Conservation (phyloP, 2,113 vertebrate species). For the Myanophis thanlyinensis region DNA sequence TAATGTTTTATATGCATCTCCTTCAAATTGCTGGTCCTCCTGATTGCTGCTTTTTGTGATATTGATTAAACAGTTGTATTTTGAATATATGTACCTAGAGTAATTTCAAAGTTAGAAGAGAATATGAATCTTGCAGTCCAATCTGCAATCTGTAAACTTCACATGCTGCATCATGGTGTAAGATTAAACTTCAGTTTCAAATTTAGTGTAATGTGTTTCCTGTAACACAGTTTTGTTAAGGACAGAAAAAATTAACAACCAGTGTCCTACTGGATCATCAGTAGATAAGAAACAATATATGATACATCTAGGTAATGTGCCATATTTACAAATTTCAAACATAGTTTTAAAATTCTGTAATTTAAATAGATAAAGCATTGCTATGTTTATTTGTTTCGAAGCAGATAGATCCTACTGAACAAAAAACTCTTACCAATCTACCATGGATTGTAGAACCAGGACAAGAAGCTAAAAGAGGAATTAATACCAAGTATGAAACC, state of each 20-base stretch:
- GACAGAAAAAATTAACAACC: neutral
- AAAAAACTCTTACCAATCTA: conserved; percentile 97
- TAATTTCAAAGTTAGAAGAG: neutral
- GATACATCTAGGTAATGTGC: neutral
- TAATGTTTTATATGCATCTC: neutral
- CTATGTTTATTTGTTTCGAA: conserved; percentile 68
- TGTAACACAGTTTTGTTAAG: neutral
- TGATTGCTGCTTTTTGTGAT: neutral
- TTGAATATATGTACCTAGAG: neutral
- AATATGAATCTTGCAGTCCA: neutral
- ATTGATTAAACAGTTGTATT: neutral
- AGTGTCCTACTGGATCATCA: neutral
- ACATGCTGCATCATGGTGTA: neutral
- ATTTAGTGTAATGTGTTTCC: neutral
- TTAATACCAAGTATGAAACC: conserved; percentile 99
- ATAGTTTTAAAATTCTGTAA: neutral
- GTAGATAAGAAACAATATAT: neutral
- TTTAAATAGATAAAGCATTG: neutral
- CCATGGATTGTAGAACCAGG: conserved; percentile 99
- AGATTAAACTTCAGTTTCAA: neutral
- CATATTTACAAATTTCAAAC: neutral
- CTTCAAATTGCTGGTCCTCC: neutral
- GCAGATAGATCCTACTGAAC: conserved; percentile 98
- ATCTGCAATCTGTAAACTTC: neutral
- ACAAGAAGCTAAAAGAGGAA: conserved; percentile 98